These are phyloP conservation scores for Cactoblastis cactorum DNA, from an alignment of 2,888 invertebrate genomes.

Conservation along the genomic window DNA sequence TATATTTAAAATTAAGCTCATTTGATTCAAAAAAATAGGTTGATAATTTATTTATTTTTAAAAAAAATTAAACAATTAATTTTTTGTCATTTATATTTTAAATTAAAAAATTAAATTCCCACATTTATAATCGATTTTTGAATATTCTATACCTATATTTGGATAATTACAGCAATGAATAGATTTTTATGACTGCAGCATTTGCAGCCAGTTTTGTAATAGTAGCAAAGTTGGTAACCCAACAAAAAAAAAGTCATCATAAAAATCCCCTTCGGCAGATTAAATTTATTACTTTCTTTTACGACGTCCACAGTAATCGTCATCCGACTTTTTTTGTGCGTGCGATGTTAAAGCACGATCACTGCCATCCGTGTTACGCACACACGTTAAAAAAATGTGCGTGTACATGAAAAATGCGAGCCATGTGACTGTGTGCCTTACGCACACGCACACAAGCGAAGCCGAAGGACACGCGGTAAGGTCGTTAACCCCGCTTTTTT, in stretches of 20 bases:
- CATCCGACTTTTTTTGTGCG: slow-evolving; percentile 37
- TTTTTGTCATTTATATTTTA: too few relatives aligned
- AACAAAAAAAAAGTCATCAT: neutral
- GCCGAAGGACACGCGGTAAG: slow-evolving; percentile 73
- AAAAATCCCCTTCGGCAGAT: neutral
- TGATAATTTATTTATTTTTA: too few relatives aligned
- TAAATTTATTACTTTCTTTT: slow-evolving; percentile 2
- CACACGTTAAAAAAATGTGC: slow-evolving; percentile 39
- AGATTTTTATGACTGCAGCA: too few relatives aligned
- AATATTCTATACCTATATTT: too few relatives aligned
- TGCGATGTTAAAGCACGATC: slow-evolving; percentile 56
- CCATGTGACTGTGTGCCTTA: slow-evolving; percentile 28
- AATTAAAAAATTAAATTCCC: too few relatives aligned
- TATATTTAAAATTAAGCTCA: too few relatives aligned
- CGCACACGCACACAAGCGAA: slow-evolving; percentile 58
- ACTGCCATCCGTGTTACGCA: slow-evolving; percentile 50
- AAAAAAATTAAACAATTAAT: too few relatives aligned
- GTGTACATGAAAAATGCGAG: slow-evolving; percentile 42
- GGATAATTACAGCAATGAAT: too few relatives aligned
- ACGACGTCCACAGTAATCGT: neutral
- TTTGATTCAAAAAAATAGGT: too few relatives aligned
- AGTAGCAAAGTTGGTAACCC: neutral
- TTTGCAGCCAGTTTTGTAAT: too few relatives aligned
- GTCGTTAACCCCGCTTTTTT: too few relatives aligned
- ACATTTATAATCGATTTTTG: too few relatives aligned